Conservation (phyloP, 2,113 vertebrate species). For the chimpanzee (Pan troglodytes) region NHGRI_mPanTro3-v2.1_pri NC_072403.2:158316001-158316500, state of each 20-base stretch:
- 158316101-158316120: background rate
- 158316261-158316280: background rate
- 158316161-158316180: conserved; percentile 58
- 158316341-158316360: background rate
- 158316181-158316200: background rate
- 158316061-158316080: background rate
- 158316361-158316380: background rate
- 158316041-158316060: background rate
- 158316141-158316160: conserved; percentile 10
- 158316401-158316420: background rate
- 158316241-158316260: background rate
- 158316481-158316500: background rate
- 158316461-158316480: background rate
- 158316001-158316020: background rate
- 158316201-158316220: too few relatives aligned
- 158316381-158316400: background rate
- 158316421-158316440: accelerated
- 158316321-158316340: background rate
- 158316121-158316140: background rate
- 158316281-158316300: background rate
- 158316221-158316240: background rate
- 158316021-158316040: background rate
- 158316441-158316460: background rate
- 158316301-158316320: background rate
- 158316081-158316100: background rate